Evolutionary conservation across 2,113 vertebrate genomes (phyloP).

Genomic region (Paramormyrops kingsleyae): DNA sequence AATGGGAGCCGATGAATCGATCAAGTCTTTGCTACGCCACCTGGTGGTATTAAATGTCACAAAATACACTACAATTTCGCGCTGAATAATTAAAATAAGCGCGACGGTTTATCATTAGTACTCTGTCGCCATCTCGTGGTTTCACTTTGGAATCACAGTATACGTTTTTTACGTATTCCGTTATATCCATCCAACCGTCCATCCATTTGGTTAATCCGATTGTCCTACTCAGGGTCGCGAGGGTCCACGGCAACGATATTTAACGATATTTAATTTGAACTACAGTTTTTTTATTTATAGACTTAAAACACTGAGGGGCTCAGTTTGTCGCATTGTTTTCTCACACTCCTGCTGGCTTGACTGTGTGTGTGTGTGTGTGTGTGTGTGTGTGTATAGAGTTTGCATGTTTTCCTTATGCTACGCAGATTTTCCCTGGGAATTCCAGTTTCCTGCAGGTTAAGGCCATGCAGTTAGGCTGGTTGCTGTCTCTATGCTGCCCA

Average conservation of each 20-base stretch:
- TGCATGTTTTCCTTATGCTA: neutral
- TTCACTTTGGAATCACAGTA: neutral
- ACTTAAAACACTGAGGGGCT: neutral
- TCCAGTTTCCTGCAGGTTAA: too few relatives aligned
- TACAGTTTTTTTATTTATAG: neutral
- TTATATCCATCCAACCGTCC: neutral
- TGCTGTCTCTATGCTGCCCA: neutral
- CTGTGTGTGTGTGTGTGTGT: neutral
- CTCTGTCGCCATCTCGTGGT: neutral
- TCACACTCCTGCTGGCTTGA: neutral
- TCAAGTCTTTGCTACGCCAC: neutral
- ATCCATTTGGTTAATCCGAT: neutral
- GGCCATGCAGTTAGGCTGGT: neutral
- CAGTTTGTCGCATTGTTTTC: neutral
- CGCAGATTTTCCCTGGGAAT: neutral
- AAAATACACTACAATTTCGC: neutral
- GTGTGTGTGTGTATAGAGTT: neutral
- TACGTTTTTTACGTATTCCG: neutral
- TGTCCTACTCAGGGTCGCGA: neutral
- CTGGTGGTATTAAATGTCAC: neutral
- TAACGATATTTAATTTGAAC: neutral
- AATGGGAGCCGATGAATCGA: neutral
- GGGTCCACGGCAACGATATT: neutral
- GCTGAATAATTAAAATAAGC: neutral
- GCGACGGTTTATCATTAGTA: neutral